Percentiles rank a stretch among this genome's conserved stretches.
These are phyloP conservation scores for Galagoides demidoff DNA, from an alignment of 2,797 vertebrate genomes.

Conservation along the genomic window DNA sequence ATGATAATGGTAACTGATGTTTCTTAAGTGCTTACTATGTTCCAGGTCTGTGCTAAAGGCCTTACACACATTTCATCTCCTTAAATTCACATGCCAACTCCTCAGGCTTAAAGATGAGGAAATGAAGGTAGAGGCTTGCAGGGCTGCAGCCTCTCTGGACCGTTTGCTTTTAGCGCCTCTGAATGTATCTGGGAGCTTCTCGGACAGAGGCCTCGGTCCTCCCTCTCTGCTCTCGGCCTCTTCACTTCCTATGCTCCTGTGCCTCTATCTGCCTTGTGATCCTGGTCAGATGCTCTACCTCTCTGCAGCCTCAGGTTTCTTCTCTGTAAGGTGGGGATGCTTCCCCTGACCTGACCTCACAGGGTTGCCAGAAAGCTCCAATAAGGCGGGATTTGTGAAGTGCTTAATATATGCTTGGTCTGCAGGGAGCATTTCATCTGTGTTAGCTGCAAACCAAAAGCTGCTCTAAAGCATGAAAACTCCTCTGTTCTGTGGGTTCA, in stretches of 20 bases:
- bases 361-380: not conserved
- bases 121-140: not conserved
- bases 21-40: not conserved
- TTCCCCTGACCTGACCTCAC: not conserved
- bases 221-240: not conserved
- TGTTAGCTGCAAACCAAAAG: not conserved
- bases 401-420: not conserved
- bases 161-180: not conserved
- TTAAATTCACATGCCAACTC: not conserved
- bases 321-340: not conserved
- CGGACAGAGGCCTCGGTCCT: not conserved
- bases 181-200: not conserved
- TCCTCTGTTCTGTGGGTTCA: not conserved
- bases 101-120: not conserved
- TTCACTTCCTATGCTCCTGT: not conserved
- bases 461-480: not conserved
- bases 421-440: fast-evolving
- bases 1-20: not conserved
- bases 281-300: not conserved
- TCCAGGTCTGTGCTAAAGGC: not conserved
- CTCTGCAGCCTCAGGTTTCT: not conserved
- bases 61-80: not conserved
- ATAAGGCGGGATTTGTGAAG: fast-evolving
- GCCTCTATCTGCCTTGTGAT: not conserved
- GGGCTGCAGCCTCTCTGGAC: not conserved